Evolutionary conservation across 1,140 invertebrate genomes (phyloP).

Genomic region (Sesamia nonagrioides): DNA sequence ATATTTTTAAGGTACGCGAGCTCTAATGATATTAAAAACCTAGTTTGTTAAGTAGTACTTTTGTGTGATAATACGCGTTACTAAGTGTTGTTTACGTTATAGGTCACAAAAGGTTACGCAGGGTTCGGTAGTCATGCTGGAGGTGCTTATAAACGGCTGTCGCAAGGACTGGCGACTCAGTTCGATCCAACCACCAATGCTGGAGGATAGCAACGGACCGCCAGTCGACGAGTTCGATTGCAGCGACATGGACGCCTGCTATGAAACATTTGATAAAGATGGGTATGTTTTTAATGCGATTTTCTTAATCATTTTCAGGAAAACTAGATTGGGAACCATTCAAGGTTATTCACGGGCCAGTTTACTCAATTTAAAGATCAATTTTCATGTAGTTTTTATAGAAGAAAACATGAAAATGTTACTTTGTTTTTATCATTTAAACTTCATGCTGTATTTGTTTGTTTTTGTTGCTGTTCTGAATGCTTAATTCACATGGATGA

Average conservation of each 20-base stretch:
- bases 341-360: not conserved
- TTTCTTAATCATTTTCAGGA: slow-evolving; percentile 26
- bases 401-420: not conserved
- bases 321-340: slow-evolving; percentile 11
- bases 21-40: not conserved
- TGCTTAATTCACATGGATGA: not conserved
- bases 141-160: slow-evolving; percentile 74
- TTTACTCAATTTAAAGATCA: not conserved
- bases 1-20: not conserved
- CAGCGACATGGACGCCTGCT: slow-evolving; percentile 94
- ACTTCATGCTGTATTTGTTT: not conserved
- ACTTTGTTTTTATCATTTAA: not conserved
- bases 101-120: slow-evolving; percentile 45
- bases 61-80: slow-evolving; percentile 17
- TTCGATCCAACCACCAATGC: slow-evolving; percentile 82
- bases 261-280: slow-evolving; percentile 95
- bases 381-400: not conserved
- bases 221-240: slow-evolving; percentile 84
- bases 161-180: slow-evolving; percentile 66
- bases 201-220: slow-evolving; percentile 75
- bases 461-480: not conserved
- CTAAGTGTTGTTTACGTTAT: slow-evolving; percentile 43
- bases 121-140: slow-evolving; percentile 43
- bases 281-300: slow-evolving; percentile 85
- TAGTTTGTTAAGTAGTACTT: not conserved